Evolutionary conservation across 1,140 invertebrate species (phyloP).

Genomic region (Ips nitidus): DNA sequence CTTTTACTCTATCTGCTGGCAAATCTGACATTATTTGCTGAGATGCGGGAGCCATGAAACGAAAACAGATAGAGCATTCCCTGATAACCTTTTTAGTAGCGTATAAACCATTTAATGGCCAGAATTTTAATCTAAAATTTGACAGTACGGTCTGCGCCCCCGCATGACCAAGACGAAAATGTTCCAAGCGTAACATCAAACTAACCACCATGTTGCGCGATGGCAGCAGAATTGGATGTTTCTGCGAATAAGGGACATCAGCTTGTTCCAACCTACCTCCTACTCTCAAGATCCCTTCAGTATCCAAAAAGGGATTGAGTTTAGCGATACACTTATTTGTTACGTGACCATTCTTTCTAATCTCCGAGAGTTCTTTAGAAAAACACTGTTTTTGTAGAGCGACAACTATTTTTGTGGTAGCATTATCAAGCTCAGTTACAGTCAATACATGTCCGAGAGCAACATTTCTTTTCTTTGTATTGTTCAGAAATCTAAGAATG

Average conservation of each 20-base stretch:
- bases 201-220: too few species aligned
- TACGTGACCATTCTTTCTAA: not conserved
- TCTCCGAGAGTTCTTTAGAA: not conserved
- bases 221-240: too few species aligned
- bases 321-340: not conserved
- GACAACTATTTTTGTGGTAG: not conserved
- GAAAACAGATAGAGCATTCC: too few species aligned
- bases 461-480: not conserved
- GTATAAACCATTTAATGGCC: too few species aligned
- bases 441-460: not conserved
- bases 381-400: not conserved
- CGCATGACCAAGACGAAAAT: too few species aligned
- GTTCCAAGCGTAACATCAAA: too few species aligned
- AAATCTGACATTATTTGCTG: too few species aligned
- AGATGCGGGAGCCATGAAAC: too few species aligned
- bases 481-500: not conserved
- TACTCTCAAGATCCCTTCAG: not conserved
- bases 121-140: too few species aligned
- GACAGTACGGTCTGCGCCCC: too few species aligned
- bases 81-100: too few species aligned
- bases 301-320: not conserved
- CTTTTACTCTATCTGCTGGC: too few species aligned
- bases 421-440: not conserved
- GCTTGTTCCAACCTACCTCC: constrained; percentile 2
- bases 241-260: not conserved